phyloP scores from a whole-genome alignment of 92 coral and sea anemone species.

The Bergia puertoricense region DNA sequence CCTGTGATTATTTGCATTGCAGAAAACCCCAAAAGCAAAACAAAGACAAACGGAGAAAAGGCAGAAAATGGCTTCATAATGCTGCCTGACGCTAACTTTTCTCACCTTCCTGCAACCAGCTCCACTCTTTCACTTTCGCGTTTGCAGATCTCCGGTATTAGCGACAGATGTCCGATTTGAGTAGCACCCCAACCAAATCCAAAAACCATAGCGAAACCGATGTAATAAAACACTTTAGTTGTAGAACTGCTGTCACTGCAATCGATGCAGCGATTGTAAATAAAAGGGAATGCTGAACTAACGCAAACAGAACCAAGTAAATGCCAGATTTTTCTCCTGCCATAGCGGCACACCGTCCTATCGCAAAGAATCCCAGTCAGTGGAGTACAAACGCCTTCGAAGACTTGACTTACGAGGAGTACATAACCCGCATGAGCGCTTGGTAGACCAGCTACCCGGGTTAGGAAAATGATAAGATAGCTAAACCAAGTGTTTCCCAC shows the following conservation, averaged over 20 bases:
- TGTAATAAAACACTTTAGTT: slow-evolving; percentile 60
- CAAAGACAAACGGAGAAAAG: not conserved
- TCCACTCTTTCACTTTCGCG: slow-evolving; percentile 65
- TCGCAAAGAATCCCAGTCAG: slow-evolving; percentile 66
- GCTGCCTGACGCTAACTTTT: not conserved
- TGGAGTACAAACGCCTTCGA: slow-evolving; percentile 68
- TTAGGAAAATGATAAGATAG: slow-evolving; percentile 69
- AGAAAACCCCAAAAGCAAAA: not conserved
- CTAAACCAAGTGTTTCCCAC: slow-evolving; percentile 80
- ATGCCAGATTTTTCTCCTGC: slow-evolving; percentile 74
- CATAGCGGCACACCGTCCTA: slow-evolving; percentile 70
- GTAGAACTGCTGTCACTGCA: slow-evolving; percentile 52
- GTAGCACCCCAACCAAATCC: slow-evolving; percentile 82
- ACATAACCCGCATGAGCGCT: slow-evolving; percentile 74
- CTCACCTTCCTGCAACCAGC: slow-evolving; percentile 68
- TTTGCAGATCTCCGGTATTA: slow-evolving; percentile 72
- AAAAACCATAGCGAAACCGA: slow-evolving; percentile 60
- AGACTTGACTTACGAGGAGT: slow-evolving; percentile 60
- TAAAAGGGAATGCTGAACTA: slow-evolving; percentile 62
- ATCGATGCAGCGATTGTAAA: slow-evolving; percentile 67
- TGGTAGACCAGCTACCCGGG: slow-evolving; percentile 59
- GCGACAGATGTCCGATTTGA: slow-evolving; percentile 71
- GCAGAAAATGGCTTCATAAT: not conserved
- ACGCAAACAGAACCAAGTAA: slow-evolving; percentile 66
- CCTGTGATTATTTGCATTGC: not conserved